These are phyloP conservation scores for Actinernus sp. DNA, from an alignment of 92 coral and sea anemone species.

Conservation along the genomic window DNA sequence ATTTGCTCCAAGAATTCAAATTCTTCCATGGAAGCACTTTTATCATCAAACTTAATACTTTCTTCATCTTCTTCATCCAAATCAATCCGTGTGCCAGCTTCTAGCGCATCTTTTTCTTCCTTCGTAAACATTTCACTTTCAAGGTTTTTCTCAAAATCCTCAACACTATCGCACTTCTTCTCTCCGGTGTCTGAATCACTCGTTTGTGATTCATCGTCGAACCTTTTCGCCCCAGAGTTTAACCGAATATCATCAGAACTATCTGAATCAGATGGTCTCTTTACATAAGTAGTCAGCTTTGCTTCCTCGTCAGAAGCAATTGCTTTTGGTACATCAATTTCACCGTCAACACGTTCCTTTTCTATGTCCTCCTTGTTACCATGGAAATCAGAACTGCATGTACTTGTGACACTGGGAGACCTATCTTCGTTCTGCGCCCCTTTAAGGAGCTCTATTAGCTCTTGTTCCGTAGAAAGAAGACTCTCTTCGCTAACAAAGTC, in stretches of 20 bases:
- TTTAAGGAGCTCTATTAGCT: conserved; percentile 75
- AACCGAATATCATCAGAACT: conserved; percentile 73
- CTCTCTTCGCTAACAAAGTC: conserved; percentile 80
- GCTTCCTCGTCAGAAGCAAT: no score
- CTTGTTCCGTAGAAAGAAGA: conserved; percentile 68
- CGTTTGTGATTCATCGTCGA: background rate
- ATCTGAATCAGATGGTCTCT: background rate
- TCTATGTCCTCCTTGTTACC: background rate
- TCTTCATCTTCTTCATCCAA: conserved; percentile 37
- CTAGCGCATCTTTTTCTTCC: conserved; percentile 24
- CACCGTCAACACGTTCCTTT: background rate
- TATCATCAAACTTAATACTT: conserved; percentile 7
- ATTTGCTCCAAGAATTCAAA: conserved; percentile 64
- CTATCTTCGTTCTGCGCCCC: conserved; percentile 1
- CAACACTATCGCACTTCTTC: background rate
- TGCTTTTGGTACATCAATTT: no score
- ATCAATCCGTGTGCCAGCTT: conserved; percentile 9
- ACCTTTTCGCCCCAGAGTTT: no score
- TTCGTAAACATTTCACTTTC: background rate
- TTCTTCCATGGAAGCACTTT: conserved; percentile 65
- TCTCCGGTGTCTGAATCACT: background rate
- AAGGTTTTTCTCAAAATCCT: background rate
- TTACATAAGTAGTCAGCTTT: background rate
- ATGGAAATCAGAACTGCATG: background rate
- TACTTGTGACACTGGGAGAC: conserved; percentile 4